Evolutionary conservation across 2,888 invertebrate species (phyloP).

Genomic region (Drosophila maculinotata): DNA sequence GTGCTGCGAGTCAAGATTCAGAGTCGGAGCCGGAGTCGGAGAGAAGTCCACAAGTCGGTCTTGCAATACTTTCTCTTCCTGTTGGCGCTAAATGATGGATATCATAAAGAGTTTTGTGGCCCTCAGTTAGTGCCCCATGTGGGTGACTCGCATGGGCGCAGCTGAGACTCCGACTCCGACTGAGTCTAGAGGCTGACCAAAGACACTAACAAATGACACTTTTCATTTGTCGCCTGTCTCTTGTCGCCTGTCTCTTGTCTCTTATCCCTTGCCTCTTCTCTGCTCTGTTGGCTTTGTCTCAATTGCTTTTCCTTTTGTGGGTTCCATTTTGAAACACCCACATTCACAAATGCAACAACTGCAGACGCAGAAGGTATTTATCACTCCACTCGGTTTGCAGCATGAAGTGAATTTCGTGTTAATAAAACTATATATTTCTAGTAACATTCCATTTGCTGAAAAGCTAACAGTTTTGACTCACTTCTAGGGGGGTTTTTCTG

Average conservation of each 20-base stretch:
- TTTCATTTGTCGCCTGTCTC: slow-evolving; percentile 42
- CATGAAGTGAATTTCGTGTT: no score
- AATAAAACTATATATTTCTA: no score
- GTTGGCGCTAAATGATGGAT: slow-evolving; percentile 76
- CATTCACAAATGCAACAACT: background rate
- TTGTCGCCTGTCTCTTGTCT: slow-evolving; percentile 17
- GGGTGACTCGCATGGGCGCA: slow-evolving; percentile 45
- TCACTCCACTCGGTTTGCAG: no score
- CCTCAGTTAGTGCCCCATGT: slow-evolving; percentile 30
- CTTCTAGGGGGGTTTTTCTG: slow-evolving; percentile 5
- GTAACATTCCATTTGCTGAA: no score
- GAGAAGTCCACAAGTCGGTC: slow-evolving; percentile 27
- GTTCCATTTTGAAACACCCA: slow-evolving; percentile 19
- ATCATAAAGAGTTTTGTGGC: slow-evolving; percentile 45
- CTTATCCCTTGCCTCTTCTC: slow-evolving; percentile 27
- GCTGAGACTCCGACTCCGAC: slow-evolving; percentile 14
- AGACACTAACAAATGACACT: slow-evolving; percentile 70
- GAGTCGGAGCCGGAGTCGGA: slow-evolving; percentile 25
- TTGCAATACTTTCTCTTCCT: slow-evolving; percentile 80
- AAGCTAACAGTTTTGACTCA: slow-evolving; percentile 1
- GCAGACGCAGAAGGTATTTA: no score
- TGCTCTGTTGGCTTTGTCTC: slow-evolving; percentile 38
- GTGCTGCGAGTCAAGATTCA: slow-evolving; percentile 1
- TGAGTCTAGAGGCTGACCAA: slow-evolving; percentile 18
- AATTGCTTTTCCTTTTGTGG: slow-evolving; percentile 40